Evolutionary conservation across 2,797 vertebrate species (phyloP), one percentile per base, ranked within the genome.

Genomic region (Scomberomorus guttatus): DNA sequence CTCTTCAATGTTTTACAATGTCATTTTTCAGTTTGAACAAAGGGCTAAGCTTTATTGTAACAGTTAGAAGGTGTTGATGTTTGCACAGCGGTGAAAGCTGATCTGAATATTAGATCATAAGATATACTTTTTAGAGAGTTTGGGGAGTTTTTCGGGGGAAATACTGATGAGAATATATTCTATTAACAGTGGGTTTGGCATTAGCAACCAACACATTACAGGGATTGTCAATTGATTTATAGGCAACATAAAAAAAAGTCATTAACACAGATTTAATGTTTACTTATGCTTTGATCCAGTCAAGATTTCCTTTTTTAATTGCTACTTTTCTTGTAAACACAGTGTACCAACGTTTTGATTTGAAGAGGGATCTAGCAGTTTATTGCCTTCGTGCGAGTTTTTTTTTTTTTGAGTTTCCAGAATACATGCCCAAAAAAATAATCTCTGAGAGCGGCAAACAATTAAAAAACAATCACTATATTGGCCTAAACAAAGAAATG

Each of bases 1-100:
- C 11, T 57, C 25, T 67, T 50, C n/a, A 29, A 29, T 72, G 66
- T 77, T 20, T 12, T 46, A 12, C 42, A 46, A 1, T 80, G 59
- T 54, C 34, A 14, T n/a, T 73, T 80, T 44, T 67, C 42, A 56
- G 42, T 84, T 44, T 75, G 22, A 37, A 77, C 61, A 79, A 29
- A 57, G 22, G 9, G 12, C 44, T 27, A 37, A 22, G 14, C n/a
- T 71, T 68, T 64, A 62, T 63, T 52, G 15, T 22, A 51, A 66
- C 17, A 63, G 50, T 62, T 3, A 56, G 25, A 63, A 18, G n/a
- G 20, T 24, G 46, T 27, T 6, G 48, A 29, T 65, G 44, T 63
- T 68, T 75, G 9, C 52, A 59, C 1, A 29, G 10, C 5, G 24
- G 3, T 37, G 25, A 58, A 61, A 37, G 17, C 1, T 75, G 29